phyloP scores from a whole-genome alignment of 2,113 vertebrate genomes.

The Meleagris gallopavo region DNA sequence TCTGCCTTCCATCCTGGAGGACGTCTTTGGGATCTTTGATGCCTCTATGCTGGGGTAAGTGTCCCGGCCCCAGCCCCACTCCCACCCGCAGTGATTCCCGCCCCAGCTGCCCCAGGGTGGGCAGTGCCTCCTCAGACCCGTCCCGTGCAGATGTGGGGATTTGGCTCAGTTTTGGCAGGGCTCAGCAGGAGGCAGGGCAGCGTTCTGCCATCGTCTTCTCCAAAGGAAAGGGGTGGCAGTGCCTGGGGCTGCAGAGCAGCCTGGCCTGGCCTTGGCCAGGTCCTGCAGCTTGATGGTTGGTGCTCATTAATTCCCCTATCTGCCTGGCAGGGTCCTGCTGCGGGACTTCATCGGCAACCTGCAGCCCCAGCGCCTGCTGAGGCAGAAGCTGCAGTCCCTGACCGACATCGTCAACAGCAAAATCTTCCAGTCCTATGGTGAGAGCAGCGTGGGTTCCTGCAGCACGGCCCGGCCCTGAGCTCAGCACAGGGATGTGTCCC shows the following conservation, averaged over 20 bases:
- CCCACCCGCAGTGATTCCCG: background rate
- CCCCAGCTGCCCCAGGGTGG: background rate
- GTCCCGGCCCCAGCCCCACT: background rate
- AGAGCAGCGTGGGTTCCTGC: accelerated
- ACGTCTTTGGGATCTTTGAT: slow-evolving; percentile 45
- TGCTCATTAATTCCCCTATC: accelerated
- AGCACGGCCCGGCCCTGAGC: background rate
- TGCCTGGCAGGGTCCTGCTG: slow-evolving; percentile 1
- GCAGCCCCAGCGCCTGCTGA: slow-evolving; percentile 55
- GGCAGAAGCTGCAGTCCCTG: slow-evolving; percentile 71
- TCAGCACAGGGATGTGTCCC: accelerated
- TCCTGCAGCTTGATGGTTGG: accelerated
- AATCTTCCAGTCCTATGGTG: slow-evolving; percentile 54
- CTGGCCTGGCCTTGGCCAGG: no score
- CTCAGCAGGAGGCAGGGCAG: accelerated
- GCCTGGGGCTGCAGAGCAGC: background rate
- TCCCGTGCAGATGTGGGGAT: background rate
- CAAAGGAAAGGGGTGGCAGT: background rate
- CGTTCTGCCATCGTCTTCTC: accelerated
- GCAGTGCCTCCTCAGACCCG: background rate
- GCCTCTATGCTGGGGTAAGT: slow-evolving; percentile 30
- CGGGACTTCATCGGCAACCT: slow-evolving; percentile 63
- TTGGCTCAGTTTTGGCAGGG: background rate
- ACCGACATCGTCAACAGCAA: slow-evolving; percentile 32
- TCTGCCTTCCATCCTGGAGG: slow-evolving; percentile 58